Conservation (phyloP, 64 coral and sea anemone genomes). For the Montipora sp. region DNA sequence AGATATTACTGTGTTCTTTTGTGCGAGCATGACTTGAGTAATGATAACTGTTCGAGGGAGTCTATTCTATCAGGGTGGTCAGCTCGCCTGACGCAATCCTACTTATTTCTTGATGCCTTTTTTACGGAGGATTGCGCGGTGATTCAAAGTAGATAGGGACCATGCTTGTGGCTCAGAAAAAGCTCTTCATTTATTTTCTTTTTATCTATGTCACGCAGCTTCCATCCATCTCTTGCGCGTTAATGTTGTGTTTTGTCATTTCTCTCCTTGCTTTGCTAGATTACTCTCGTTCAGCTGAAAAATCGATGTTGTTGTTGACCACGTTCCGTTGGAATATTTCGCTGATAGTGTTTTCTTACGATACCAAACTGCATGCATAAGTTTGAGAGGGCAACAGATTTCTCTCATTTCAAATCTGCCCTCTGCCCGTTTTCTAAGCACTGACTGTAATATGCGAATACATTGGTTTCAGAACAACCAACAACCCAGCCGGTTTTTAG, state of each 20-base stretch:
- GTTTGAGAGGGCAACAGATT: not conserved
- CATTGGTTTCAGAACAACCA: slow-evolving; percentile 35
- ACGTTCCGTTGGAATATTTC: not conserved
- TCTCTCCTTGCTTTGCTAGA: not conserved
- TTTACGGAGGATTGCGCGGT: not conserved
- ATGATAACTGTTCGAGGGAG: too few species aligned
- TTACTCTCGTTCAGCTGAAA: not conserved
- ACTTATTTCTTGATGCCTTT: not conserved
- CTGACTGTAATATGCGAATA: slow-evolving; percentile 18
- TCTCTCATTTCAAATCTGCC: too few species aligned
- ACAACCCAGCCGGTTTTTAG: slow-evolving; percentile 28
- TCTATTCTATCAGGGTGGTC: too few species aligned
- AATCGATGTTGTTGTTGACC: too few species aligned
- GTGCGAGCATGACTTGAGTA: too few species aligned
- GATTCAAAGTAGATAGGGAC: not conserved
- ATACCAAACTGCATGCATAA: not conserved
- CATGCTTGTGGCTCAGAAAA: not conserved
- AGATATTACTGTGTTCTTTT: too few species aligned
- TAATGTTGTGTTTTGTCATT: not conserved
- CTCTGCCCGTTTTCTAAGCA: not conserved
- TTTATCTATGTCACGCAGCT: slow-evolving; percentile 3
- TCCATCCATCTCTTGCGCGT: slow-evolving; percentile 29
- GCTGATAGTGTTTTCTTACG: not conserved
- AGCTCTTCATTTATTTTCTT: not conserved
- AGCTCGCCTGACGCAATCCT: not conserved